phyloP scores from a whole-genome alignment of 2,113 vertebrate species.

The Lamprologus speciosus region DNA sequence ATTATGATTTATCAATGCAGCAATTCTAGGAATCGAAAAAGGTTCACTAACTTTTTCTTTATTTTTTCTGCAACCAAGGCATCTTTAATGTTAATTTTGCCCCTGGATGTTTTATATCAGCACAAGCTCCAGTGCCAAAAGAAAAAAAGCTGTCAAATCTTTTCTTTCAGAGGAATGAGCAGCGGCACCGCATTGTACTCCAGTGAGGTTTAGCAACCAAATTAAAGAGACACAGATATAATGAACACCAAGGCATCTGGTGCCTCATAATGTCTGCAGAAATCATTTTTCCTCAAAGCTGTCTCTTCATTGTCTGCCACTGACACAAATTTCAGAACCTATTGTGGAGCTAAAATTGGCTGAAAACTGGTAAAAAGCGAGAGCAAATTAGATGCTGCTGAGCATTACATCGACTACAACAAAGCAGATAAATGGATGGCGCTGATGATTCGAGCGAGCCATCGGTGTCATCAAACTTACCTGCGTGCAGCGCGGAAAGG shows the following conservation, averaged over 20 bases:
- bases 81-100: background rate
- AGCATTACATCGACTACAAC: slow-evolving; percentile 5
- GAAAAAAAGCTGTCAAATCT: background rate
- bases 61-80: background rate
- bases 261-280: slow-evolving; percentile 22
- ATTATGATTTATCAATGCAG: background rate
- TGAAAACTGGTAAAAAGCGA: slow-evolving; percentile 2
- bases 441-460: background rate
- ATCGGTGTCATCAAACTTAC: slow-evolving; percentile 21
- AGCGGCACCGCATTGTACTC: slow-evolving; percentile 7
- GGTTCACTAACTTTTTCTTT: background rate
- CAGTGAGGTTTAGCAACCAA: slow-evolving; percentile 11
- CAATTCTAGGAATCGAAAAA: background rate
- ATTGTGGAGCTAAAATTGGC: slow-evolving; percentile 36
- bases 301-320: slow-evolving; percentile 34
- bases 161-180: background rate
- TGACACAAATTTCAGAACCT: slow-evolving; percentile 19
- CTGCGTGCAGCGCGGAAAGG: background rate
- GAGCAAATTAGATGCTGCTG: slow-evolving; percentile 35
- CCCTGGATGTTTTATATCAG: background rate
- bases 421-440: slow-evolving; percentile 4
- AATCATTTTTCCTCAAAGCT: slow-evolving; percentile 38
- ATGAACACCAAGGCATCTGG: slow-evolving; percentile 35
- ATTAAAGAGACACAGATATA: slow-evolving; percentile 24
- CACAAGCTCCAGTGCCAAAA: background rate